Conservation (phyloP, 64 coral and sea anemone genomes). For the Astreopora myriophthalma region DNA sequence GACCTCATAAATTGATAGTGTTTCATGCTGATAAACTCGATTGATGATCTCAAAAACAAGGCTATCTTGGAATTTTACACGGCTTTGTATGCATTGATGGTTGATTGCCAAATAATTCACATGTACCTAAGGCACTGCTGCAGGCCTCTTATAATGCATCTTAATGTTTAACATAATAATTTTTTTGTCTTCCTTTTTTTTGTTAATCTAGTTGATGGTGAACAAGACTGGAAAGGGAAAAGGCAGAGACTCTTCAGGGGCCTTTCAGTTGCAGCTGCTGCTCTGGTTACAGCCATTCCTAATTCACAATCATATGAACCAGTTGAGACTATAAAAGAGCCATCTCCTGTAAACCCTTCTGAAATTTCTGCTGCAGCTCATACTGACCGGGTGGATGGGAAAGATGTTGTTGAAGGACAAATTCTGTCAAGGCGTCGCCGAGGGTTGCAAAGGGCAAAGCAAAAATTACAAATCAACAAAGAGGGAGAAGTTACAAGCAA, state of each 20-base stretch:
- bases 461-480: slow-evolving; percentile 69
- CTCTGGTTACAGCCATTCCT: slow-evolving; percentile 33
- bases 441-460: neutral
- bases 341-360: neutral
- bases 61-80: no score
- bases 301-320: slow-evolving; percentile 75
- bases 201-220: slow-evolving; percentile 9
- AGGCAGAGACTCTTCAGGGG: slow-evolving; percentile 57
- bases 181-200: no score
- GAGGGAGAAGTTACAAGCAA: slow-evolving; percentile 28
- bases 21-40: no score
- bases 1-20: no score
- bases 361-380: neutral
- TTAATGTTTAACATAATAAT: no score
- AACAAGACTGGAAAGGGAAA: slow-evolving; percentile 47
- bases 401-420: slow-evolving; percentile 31
- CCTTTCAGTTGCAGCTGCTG: slow-evolving; percentile 76
- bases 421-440: slow-evolving; percentile 27
- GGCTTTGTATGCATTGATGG: no score
- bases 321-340: slow-evolving; percentile 19
- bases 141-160: no score
- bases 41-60: no score
- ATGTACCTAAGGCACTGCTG: no score
- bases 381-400: slow-evolving; percentile 35
- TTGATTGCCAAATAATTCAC: no score